Percentiles rank a stretch among this genome's conserved stretches.
These are phyloP conservation scores for Anser cygnoides DNA, from an alignment of 2,113 vertebrate genomes.

Conservation along the genomic window DNA sequence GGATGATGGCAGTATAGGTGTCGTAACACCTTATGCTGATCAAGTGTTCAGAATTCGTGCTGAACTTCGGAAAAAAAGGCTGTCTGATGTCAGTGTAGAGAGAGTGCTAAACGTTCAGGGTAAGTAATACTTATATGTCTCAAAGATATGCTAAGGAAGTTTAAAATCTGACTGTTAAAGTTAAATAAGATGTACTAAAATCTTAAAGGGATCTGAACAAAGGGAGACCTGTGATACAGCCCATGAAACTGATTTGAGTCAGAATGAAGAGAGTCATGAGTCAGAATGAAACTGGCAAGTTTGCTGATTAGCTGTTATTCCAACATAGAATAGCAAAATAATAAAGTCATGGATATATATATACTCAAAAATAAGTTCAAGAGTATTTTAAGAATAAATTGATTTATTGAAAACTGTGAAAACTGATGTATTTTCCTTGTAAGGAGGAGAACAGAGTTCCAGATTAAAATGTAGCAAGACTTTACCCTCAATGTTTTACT, in stretches of 20 bases:
- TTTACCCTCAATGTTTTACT: not conserved
- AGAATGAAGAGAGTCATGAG: no score
- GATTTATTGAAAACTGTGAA: not conserved
- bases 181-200: not conserved
- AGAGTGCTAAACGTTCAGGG: conserved; percentile 98
- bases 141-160: not conserved
- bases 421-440: not conserved
- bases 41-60: conserved; percentile 97
- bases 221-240: not conserved
- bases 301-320: not conserved
- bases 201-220: accelerated
- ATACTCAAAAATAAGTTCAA: not conserved
- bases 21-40: conserved; percentile 96
- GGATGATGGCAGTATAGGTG: conserved; percentile 96
- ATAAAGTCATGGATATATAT: not conserved
- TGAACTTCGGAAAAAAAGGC: conserved; percentile 96
- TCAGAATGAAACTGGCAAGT: not conserved
- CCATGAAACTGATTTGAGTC: not conserved
- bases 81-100: conserved; percentile 96
- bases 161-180: not conserved
- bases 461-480: not conserved
- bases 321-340: accelerated
- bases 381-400: not conserved
- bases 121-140: conserved; percentile 67
- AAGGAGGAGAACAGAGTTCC: not conserved